These are phyloP conservation scores for Scolopax bukidnonensis DNA, from an alignment of 2,797 vertebrate species.

Conservation along the genomic window DNA sequence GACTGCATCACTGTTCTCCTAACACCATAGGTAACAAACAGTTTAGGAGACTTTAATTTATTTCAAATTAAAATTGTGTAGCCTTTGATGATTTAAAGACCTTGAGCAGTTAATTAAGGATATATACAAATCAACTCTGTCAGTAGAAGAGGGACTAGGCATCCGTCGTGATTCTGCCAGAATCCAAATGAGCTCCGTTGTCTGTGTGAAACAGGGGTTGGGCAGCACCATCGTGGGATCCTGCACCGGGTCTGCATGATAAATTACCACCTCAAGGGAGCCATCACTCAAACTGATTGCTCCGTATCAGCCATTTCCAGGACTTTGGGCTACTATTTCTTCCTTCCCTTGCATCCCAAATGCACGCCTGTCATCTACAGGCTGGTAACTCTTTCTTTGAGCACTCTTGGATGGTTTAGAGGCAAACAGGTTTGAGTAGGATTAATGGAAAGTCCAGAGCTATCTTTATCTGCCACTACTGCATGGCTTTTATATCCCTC, in stretches of 20 bases:
- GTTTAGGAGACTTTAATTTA: slow-evolving; percentile 53
- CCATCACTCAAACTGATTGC: slow-evolving; percentile 88
- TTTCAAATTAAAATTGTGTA: slow-evolving; percentile 67
- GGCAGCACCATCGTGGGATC: slow-evolving; percentile 68
- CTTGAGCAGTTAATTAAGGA: slow-evolving; percentile 60
- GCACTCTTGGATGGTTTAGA: slow-evolving; percentile 40
- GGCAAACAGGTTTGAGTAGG: slow-evolving; percentile 49
- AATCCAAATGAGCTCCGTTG: slow-evolving; percentile 79
- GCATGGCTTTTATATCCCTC: slow-evolving; percentile 8
- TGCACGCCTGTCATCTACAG: slow-evolving; percentile 74
- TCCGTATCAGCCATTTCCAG: slow-evolving; percentile 85
- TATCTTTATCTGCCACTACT: slow-evolving; percentile 34
- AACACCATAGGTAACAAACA: neutral
- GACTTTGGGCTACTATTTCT: slow-evolving; percentile 84
- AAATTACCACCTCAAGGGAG: slow-evolving; percentile 86
- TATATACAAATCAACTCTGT: slow-evolving; percentile 67
- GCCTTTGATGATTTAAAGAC: slow-evolving; percentile 62
- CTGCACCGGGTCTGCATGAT: slow-evolving; percentile 82
- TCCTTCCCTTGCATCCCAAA: slow-evolving; percentile 52
- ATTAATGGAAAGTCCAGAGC: slow-evolving; percentile 58
- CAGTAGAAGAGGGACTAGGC: slow-evolving; percentile 38
- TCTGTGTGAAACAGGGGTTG: slow-evolving; percentile 72
- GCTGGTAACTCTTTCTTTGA: slow-evolving; percentile 59
- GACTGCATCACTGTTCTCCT: neutral
- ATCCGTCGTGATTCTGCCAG: slow-evolving; percentile 51